These are phyloP conservation scores for Oreochromis grahami DNA, from an alignment of 2,797 vertebrate species.

Conservation along the genomic window DNA sequence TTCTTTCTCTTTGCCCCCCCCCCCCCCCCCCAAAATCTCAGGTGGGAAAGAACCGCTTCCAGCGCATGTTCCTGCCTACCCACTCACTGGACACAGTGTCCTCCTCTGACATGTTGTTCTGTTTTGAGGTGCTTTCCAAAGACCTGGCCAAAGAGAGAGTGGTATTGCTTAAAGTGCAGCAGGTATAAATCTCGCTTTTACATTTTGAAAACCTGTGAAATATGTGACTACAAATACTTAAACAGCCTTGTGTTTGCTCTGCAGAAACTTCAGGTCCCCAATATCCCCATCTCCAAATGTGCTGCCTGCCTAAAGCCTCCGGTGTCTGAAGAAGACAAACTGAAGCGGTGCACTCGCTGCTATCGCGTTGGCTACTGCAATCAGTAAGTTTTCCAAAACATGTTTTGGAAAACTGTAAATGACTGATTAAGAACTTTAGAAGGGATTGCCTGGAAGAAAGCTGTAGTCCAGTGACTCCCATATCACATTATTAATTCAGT, in stretches of 20 bases:
- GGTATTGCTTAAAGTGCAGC: conserved; percentile 88
- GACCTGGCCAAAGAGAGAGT: conserved; percentile 93
- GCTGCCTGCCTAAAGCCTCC: conserved; percentile 94
- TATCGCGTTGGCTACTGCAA: conserved; percentile 98
- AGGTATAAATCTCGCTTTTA: conserved; percentile 73
- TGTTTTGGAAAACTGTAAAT: background rate
- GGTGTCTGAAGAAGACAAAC: conserved; percentile 90
- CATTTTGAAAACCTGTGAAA: background rate
- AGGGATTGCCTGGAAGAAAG: background rate
- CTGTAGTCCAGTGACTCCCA: background rate
- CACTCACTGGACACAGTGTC: conserved; percentile 88
- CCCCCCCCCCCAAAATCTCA: conserved; percentile 13
- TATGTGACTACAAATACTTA: background rate
- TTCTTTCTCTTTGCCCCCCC: background rate
- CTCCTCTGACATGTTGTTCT: conserved; percentile 86
- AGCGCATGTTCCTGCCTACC: conserved; percentile 85
- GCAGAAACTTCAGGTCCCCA: conserved; percentile 93
- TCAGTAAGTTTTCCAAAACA: conserved; percentile 80
- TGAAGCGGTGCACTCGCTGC: conserved; percentile 95
- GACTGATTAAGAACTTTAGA: background rate
- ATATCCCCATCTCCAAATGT: conserved; percentile 88
- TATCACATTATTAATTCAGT: background rate
- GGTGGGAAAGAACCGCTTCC: conserved; percentile 90
- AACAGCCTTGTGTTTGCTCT: background rate
- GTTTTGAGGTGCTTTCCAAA: conserved; percentile 93